A percentile compares a stretch with the other conserved stretches of the same genome.
These are phyloP conservation scores for Mesitornis unicolor DNA, from an alignment of 2,113 vertebrate genomes.

Conservation along the genomic window DNA sequence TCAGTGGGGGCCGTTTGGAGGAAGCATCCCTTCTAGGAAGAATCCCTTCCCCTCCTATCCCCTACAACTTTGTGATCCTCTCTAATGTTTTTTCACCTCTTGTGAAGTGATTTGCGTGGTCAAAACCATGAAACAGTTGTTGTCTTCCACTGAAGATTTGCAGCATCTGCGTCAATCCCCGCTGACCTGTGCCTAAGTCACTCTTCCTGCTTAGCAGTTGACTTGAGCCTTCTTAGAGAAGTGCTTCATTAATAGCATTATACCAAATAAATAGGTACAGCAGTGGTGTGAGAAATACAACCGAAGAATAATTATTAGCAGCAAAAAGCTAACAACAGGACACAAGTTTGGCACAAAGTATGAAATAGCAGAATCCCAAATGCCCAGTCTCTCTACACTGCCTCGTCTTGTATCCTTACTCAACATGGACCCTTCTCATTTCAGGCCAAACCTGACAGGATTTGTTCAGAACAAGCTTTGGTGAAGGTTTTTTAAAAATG, in stretches of 20 bases:
- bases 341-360: background rate
- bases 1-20: background rate
- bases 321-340: background rate
- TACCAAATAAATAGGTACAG: background rate
- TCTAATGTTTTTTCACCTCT: background rate
- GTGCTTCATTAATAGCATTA: background rate
- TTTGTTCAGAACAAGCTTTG: background rate
- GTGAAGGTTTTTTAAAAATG: background rate
- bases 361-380: background rate
- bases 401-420: background rate
- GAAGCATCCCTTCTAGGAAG: background rate
- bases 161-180: background rate
- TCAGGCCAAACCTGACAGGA: background rate
- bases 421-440: background rate
- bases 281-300: background rate
- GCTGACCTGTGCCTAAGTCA: slow-evolving; percentile 26
- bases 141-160: background rate
- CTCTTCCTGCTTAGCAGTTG: slow-evolving; percentile 18
- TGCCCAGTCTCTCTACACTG: background rate
- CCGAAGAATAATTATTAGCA: slow-evolving; percentile 3
- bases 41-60: background rate
- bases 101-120: background rate
- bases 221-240: background rate
- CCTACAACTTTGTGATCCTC: background rate
- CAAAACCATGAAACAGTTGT: background rate